phyloP scores from a whole-genome alignment of 1,140 invertebrate species.

The Drosophila simulans region DNA sequence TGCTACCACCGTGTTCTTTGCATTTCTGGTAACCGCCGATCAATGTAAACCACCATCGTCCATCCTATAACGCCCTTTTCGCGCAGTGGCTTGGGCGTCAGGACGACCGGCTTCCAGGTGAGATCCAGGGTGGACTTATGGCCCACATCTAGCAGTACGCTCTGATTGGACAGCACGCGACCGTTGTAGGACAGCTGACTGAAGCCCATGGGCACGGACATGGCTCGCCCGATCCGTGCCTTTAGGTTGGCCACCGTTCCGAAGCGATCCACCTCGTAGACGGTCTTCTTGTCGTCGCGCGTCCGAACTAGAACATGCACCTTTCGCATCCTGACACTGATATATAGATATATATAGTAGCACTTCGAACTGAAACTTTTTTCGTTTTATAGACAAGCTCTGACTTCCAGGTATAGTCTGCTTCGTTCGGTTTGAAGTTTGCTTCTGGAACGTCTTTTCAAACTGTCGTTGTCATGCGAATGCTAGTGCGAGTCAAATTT shows the following conservation, averaged over 20 bases:
- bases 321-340: conserved; percentile 30
- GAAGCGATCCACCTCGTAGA: conserved; percentile 62
- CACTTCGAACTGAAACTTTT: too few relatives aligned
- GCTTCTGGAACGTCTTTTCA: too few relatives aligned
- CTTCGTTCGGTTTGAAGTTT: too few relatives aligned
- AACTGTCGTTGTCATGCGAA: too few relatives aligned
- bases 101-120: conserved; percentile 62
- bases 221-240: conserved; percentile 45
- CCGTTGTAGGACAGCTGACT: conserved; percentile 64
- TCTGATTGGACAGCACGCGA: conserved; percentile 41
- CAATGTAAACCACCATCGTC: too few relatives aligned
- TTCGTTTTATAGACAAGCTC: too few relatives aligned
- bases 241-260: conserved; percentile 55
- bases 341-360: background rate
- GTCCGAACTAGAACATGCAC: conserved; percentile 58
- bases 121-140: conserved; percentile 65
- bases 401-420: too few relatives aligned
- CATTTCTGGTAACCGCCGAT: too few relatives aligned
- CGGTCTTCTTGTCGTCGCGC: conserved; percentile 54
- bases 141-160: conserved; percentile 55
- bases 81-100: conserved; percentile 30
- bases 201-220: conserved; percentile 68
- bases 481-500: too few relatives aligned
- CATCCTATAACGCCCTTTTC: too few relatives aligned
- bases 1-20: too few relatives aligned